These are phyloP conservation scores for Tricholaema leucomelas DNA, from an alignment of 2,113 vertebrate genomes.

Conservation along the genomic window DNA sequence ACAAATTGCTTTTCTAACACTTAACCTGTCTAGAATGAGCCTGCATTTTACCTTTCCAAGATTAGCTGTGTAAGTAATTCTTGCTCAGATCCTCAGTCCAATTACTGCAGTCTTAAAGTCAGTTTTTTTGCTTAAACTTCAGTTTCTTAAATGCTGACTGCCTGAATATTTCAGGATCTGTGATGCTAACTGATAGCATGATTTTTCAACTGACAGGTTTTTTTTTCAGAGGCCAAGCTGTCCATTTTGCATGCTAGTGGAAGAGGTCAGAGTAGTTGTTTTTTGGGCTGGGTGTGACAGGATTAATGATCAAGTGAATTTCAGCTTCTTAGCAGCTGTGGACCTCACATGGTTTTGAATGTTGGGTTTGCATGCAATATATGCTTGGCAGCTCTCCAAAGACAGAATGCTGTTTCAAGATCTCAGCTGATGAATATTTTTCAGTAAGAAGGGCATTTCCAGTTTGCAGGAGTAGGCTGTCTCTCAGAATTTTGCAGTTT, in stretches of 20 bases:
- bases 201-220: neutral
- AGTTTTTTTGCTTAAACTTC: constrained; percentile 23
- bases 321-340: constrained; percentile 58
- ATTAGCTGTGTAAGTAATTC: neutral
- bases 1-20: constrained; percentile 62
- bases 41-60: constrained; percentile 1
- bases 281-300: constrained; percentile 55
- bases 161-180: constrained; percentile 31
- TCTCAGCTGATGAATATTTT: constrained; percentile 59
- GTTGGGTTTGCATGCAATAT: constrained; percentile 44
- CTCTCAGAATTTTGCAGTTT: neutral
- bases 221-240: constrained; percentile 8
- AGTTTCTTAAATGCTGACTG: constrained; percentile 53
- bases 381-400: constrained; percentile 61
- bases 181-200: neutral
- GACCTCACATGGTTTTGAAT: neutral
- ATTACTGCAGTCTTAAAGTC: neutral
- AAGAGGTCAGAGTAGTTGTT: constrained; percentile 36
- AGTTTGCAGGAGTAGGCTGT: neutral
- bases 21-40: constrained; percentile 40
- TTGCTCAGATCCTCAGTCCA: neutral
- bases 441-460: constrained; percentile 49
- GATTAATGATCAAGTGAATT: constrained; percentile 65
- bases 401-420: constrained; percentile 41
- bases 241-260: neutral